A percentile compares a stretch with the other conserved stretches of the same genome.
These are phyloP conservation scores for Catostomus latipinnis DNA, from an alignment of 2,797 vertebrate species.

Conservation along the genomic window DNA sequence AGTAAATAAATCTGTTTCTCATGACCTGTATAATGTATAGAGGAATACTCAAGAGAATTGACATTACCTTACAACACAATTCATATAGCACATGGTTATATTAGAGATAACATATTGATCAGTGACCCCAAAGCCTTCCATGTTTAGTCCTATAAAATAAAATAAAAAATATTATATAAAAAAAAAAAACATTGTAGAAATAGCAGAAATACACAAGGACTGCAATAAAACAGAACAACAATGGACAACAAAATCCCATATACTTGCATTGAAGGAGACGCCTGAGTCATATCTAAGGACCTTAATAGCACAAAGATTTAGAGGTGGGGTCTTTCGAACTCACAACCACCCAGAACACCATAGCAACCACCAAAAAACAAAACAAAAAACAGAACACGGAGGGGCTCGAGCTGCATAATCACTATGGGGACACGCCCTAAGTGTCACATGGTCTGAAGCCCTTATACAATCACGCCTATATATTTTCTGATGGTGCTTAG, in stretches of 20 bases:
- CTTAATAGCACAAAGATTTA: too few species aligned
- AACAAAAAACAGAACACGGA: too few species aligned
- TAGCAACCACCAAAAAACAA: too few species aligned
- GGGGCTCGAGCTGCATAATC: too few species aligned
- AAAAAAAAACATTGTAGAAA: too few species aligned
- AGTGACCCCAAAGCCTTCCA: neutral
- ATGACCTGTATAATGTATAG: neutral
- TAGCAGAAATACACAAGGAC: too few species aligned
- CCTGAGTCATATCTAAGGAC: too few species aligned
- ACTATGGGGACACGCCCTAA: too few species aligned
- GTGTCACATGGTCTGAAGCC: too few species aligned
- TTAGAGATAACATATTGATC: neutral
- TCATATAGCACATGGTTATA: neutral
- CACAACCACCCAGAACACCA: neutral
- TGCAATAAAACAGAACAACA: neutral
- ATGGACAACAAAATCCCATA: neutral
- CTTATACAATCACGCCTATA: too few species aligned
- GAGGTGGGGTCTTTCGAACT: neutral
- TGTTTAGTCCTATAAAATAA: neutral
- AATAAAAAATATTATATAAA: too few species aligned
- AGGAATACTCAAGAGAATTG: neutral
- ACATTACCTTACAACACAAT: neutral
- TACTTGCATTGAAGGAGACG: neutral
- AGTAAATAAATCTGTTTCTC: slow-evolving; percentile 22
- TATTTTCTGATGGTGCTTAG: too few species aligned